These are phyloP conservation scores for Prionace glauca DNA, from an alignment of 2,797 vertebrate genomes.

Conservation along the genomic window DNA sequence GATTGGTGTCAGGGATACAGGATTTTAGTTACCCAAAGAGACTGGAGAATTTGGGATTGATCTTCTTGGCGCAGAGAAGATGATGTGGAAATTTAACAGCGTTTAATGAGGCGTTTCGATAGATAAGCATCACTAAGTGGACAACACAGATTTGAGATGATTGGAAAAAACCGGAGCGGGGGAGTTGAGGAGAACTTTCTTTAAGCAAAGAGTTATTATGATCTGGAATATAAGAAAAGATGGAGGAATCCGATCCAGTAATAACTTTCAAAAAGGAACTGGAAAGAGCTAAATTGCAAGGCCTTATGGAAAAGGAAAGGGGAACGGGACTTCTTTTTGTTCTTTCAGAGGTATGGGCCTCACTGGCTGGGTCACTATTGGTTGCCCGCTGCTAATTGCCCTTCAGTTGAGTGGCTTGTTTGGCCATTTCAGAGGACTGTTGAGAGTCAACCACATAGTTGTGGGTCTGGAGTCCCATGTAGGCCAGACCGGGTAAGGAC, in stretches of 20 bases:
- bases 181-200: neutral
- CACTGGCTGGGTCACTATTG: too few species aligned
- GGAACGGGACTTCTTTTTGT: neutral
- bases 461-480: too few species aligned
- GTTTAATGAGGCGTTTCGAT: neutral
- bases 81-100: neutral
- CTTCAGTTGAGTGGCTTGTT: too few species aligned
- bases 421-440: too few species aligned
- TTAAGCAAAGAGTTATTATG: neutral
- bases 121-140: neutral
- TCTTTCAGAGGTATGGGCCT: too few species aligned
- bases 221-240: neutral
- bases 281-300: neutral
- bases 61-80: neutral
- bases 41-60: neutral
- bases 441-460: too few species aligned
- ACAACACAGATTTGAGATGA: neutral
- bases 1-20: neutral
- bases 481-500: too few species aligned
- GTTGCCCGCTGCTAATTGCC: too few species aligned
- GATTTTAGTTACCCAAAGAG: neutral
- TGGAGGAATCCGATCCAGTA: neutral
- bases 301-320: neutral
- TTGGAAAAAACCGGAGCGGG: neutral
- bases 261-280: neutral